These are phyloP conservation scores for Meteorus cinctellus DNA, from an alignment of 2,888 invertebrate genomes.

Conservation along the genomic window DNA sequence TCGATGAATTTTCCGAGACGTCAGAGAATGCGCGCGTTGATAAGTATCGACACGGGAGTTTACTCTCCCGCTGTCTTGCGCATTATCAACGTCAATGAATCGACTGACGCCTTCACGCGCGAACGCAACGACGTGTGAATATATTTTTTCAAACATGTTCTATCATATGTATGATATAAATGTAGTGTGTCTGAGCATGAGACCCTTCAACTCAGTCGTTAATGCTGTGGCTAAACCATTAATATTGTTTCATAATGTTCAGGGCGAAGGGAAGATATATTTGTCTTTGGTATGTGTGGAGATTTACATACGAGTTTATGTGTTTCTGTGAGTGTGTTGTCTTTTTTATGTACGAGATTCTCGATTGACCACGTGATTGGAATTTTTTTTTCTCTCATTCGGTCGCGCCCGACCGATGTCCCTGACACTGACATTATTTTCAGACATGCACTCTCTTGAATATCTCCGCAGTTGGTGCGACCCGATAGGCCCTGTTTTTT, in stretches of 20 bases:
- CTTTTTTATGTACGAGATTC: neutral
- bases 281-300: conserved; percentile 33
- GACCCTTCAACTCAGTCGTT: conserved; percentile 14
- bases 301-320: conserved; percentile 6
- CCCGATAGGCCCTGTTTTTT: neutral
- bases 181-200: neutral
- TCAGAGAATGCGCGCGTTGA: neutral
- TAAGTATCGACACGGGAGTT: conserved; percentile 16
- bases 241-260: conserved; percentile 63
- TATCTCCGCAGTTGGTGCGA: conserved; percentile 7
- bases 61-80: conserved; percentile 8
- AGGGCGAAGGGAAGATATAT: conserved; percentile 38
- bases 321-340: neutral
- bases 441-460: neutral
- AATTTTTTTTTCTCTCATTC: conserved; percentile 58
- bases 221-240: conserved; percentile 50
- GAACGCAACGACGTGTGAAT: neutral
- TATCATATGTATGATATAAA: neutral
- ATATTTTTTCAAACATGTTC: neutral
- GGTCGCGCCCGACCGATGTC: conserved; percentile 54
- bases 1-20: neutral
- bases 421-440: conserved; percentile 67
- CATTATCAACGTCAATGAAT: conserved; percentile 19
- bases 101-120: conserved; percentile 8
- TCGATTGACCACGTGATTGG: conserved; percentile 55